Evolutionary conservation across 2,888 invertebrate species (phyloP).

Genomic region (Stratiomys singularior): DNA sequence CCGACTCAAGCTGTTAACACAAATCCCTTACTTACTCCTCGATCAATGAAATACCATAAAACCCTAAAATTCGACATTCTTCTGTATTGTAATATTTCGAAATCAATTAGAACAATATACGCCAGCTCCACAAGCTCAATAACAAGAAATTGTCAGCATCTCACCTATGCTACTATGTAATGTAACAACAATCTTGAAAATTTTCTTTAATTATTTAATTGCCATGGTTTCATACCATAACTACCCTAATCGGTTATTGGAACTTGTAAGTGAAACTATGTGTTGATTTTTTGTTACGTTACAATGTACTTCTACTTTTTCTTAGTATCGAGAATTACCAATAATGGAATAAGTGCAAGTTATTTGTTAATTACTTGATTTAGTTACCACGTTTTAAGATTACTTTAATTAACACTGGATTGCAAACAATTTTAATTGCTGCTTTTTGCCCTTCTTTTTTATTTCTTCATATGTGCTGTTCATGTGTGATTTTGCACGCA

Average conservation of each 20-base stretch:
- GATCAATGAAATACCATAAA: too few species aligned
- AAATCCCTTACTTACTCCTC: too few species aligned
- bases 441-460: too few species aligned
- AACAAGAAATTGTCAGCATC: too few species aligned
- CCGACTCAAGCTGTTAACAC: too few species aligned
- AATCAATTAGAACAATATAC: too few species aligned
- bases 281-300: not conserved
- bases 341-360: slow-evolving; percentile 22
- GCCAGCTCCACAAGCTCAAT: too few species aligned
- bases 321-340: not conserved
- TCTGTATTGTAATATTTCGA: too few species aligned
- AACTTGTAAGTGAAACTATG: not conserved
- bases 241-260: not conserved
- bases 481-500: too few species aligned
- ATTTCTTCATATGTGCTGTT: too few species aligned
- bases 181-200: slow-evolving; percentile 27
- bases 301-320: not conserved
- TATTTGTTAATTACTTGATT: slow-evolving; percentile 41
- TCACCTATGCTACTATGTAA: too few species aligned
- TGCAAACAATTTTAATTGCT: slow-evolving; percentile 31
- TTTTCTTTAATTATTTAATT: slow-evolving; percentile 45
- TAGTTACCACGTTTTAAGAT: slow-evolving; percentile 32
- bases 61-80: too few species aligned
- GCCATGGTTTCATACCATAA: not conserved
- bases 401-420: slow-evolving; percentile 27